These are phyloP conservation scores for Ailuropoda melanoleuca DNA, from an alignment of 2,113 vertebrate genomes.

Conservation along the genomic window DNA sequence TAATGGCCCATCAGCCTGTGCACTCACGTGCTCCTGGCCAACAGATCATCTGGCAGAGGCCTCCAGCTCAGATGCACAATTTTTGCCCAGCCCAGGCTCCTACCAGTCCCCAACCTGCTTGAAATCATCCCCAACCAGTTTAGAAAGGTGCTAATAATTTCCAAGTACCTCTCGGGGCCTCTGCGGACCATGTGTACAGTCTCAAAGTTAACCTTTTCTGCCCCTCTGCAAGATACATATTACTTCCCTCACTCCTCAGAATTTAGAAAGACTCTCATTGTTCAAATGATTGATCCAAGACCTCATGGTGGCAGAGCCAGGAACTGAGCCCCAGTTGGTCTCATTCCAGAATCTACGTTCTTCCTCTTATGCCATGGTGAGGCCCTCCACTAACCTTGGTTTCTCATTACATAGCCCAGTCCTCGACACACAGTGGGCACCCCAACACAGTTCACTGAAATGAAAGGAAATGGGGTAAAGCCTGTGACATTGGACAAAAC, in stretches of 20 bases:
- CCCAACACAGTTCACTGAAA: neutral
- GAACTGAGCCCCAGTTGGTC: neutral
- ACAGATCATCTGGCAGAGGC: neutral
- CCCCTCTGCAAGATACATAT: neutral
- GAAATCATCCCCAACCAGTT: neutral
- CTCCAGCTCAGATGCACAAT: neutral
- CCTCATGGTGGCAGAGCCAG: neutral
- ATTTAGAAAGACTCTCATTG: neutral
- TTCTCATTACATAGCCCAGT: neutral
- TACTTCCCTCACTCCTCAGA: neutral
- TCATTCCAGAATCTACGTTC: neutral
- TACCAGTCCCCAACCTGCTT: neutral
- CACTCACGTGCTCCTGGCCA: neutral
- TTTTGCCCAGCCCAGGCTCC: neutral
- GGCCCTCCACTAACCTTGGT: too few relatives aligned
- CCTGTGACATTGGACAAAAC: neutral
- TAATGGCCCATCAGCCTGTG: neutral
- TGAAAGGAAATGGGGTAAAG: neutral
- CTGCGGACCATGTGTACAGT: neutral
- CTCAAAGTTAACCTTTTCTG: neutral
- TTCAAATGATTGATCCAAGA: neutral
- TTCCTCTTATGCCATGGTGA: neutral
- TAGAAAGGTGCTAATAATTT: slow-evolving; percentile 22
- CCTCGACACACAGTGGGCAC: neutral
- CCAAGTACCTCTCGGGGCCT: neutral